These are phyloP conservation scores for Anguilla japonica DNA, from an alignment of 2,113 vertebrate genomes.

Conservation along the genomic window DNA sequence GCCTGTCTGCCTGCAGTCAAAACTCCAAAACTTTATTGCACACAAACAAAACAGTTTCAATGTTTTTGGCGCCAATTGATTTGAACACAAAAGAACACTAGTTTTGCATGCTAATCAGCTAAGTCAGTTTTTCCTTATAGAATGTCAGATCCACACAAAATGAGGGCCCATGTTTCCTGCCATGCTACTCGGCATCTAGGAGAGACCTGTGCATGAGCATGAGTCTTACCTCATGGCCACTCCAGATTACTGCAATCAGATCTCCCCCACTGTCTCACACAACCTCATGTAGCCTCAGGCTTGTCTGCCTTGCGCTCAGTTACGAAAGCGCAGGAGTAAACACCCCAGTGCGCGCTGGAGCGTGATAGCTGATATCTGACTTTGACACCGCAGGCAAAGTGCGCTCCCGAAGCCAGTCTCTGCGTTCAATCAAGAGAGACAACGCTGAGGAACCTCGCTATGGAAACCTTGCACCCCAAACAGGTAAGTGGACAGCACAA, in stretches of 20 bases:
- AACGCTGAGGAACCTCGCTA: constrained; percentile 75
- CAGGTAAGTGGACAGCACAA: constrained; percentile 70
- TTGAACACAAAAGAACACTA: not conserved
- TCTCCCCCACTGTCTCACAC: not conserved
- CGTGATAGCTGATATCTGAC: not conserved
- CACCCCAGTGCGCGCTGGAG: not conserved
- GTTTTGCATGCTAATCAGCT: not conserved
- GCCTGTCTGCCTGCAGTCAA: constrained; percentile 27
- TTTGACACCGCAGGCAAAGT: constrained; percentile 77
- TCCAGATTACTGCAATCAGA: not conserved
- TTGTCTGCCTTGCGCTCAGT: not conserved
- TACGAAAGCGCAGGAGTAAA: not conserved
- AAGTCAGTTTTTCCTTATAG: not conserved
- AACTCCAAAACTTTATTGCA: not conserved
- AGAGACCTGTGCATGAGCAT: not conserved
- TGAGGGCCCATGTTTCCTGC: not conserved
- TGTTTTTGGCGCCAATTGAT: not conserved
- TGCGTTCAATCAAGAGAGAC: constrained; percentile 88
- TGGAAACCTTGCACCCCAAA: constrained; percentile 84
- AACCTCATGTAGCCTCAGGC: not conserved
- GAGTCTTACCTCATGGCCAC: not conserved
- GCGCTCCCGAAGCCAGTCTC: constrained; percentile 85
- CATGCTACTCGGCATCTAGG: not conserved
- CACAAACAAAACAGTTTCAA: not conserved
- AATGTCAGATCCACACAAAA: no score